Evolutionary conservation across 2,888 invertebrate species (phyloP).

Genomic region (Bombyx huttoni): DNA sequence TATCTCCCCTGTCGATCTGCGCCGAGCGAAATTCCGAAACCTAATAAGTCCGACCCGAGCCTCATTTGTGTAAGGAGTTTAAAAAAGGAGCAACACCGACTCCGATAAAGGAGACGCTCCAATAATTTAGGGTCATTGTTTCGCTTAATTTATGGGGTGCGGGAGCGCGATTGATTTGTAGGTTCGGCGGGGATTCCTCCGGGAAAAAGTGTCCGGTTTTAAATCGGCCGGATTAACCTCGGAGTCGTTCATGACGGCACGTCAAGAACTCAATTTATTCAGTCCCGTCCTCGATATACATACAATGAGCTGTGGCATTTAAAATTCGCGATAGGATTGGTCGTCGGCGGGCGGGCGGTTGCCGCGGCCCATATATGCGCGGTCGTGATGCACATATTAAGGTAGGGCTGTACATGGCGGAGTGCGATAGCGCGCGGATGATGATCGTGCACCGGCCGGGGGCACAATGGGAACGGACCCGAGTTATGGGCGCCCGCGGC

Average conservation of each 20-base stretch:
- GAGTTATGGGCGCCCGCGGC: constrained; percentile 45
- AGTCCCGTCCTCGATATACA: constrained; percentile 55
- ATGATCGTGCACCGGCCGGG: constrained; percentile 53
- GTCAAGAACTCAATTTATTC: constrained; percentile 64
- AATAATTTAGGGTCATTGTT: constrained; percentile 72
- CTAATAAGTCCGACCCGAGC: constrained; percentile 63
- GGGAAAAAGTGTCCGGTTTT: constrained; percentile 14
- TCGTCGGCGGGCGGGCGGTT: constrained; percentile 47
- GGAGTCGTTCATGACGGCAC: constrained; percentile 14
- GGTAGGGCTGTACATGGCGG: constrained; percentile 61
- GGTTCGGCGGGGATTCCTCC: constrained; percentile 48
- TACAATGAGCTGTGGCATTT: constrained; percentile 61
- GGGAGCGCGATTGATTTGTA: constrained; percentile 66
- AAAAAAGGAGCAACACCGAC: constrained; percentile 55
- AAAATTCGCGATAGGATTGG: constrained; percentile 66
- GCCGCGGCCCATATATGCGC: constrained; percentile 54
- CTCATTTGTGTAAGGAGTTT: constrained; percentile 67
- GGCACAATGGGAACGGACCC: constrained; percentile 37
- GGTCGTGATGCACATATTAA: constrained; percentile 72
- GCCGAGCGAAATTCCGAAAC: constrained; percentile 57
- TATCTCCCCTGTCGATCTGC: constrained; percentile 59
- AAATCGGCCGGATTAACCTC: constrained; percentile 1
- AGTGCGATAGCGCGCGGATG: constrained; percentile 55
- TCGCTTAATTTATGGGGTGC: constrained; percentile 70
- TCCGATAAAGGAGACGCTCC: constrained; percentile 61